Base-by-base conservation (phyloP, 37 sponge, comb jelly and placozoan genomes). In the Mnemiopsis leidyi region DNA sequence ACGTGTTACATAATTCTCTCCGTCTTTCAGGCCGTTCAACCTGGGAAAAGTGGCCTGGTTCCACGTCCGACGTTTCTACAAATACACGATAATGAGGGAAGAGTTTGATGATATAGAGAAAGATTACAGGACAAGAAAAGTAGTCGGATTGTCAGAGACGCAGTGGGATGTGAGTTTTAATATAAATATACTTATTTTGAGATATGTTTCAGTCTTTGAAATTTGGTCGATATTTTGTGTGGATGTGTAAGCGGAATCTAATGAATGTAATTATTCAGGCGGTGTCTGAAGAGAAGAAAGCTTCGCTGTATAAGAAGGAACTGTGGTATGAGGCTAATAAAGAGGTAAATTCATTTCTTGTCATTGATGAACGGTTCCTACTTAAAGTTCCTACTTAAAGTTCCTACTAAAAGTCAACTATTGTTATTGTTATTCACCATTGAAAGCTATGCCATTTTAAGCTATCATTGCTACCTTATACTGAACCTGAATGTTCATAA, bases 291-390 rank as follows among this genome's bases (percentile, higher is more conserved):
- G 90, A 40, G 30, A 85, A 85, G 48, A 85, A 26, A 37, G 90
- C 38, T 18, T 21, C 40, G 7, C 40, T 85, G 25, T 85, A 40
- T 18, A 85, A 33, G 9, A 85, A 85, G 61, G 90, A 85, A 37
- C 48, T 85, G 24, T 85, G 90, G 90, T 33, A 40, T 39, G 90
- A 85, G n/a, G 90, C 90, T 37, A 85, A 85, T 61, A 18, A 29
- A 85, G 25, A 32, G 40, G 90, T 85, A 39, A 85, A 5, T 71
- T 23, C 23, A 71, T 18, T 71, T 71, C 20, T 29, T 71, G 20
- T 71, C 21, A 71, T 3, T 71, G 75, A 23, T 24, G 30, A 71
- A 18, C 3, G 75, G 3, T 71, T 71, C 3, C 30, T 71, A 23
- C 23, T 5, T 71, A 29, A 28, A 71, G 26, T 71, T 48, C 13